Base-by-base conservation (phyloP, 2,888 invertebrate species). In the Anagyrus pseudococci region DNA sequence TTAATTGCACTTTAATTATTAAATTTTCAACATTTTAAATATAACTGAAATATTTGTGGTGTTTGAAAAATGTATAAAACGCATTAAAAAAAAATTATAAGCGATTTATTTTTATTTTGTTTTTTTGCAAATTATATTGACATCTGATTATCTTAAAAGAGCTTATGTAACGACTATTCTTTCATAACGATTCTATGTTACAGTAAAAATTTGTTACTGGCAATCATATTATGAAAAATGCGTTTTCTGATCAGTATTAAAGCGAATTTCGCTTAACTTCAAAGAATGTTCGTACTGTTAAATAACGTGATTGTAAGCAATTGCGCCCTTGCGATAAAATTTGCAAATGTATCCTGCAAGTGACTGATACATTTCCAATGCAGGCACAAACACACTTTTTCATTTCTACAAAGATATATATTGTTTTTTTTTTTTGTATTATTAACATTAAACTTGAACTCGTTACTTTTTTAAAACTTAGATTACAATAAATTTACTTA, bases 241-340 rank as follows among this genome's bases (percentile, higher is more conserved):
- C 62, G 66, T 60, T 57, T 57, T 63, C 46, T 63, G 60, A 67
- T 64, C 67, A 67, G 67, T 67, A 60, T 66, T 63, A 65, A 44
- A 60, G 66, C 62, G 55, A 63, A 58, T 66, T 40, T 63, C 58
- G 65, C 62, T 59, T 33, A 58, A 60, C 56, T 66, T 60, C 48
- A 66, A 54, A 60, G 41, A 54, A 53, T 66, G 59, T 52, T 62
- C 59, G 41, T 59, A 52, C 50, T 55, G 49, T n/a, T n/a, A n/a
- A 20, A 29, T 37, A 47, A 40, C 29, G 44, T 47, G 41, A 58
- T 57, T 59, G 55, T 54, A 56, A 56, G 52, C 23, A 25, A 29
- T 46, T 61, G 47, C 37, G 40, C 52, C 10, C 17, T 56, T 52
- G 17, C 46, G 58, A 46, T 44, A 41, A 48, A 47, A 19, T 50